Conservation (phyloP, 2,888 invertebrate genomes). For the Adelognathus sp. region DNA sequence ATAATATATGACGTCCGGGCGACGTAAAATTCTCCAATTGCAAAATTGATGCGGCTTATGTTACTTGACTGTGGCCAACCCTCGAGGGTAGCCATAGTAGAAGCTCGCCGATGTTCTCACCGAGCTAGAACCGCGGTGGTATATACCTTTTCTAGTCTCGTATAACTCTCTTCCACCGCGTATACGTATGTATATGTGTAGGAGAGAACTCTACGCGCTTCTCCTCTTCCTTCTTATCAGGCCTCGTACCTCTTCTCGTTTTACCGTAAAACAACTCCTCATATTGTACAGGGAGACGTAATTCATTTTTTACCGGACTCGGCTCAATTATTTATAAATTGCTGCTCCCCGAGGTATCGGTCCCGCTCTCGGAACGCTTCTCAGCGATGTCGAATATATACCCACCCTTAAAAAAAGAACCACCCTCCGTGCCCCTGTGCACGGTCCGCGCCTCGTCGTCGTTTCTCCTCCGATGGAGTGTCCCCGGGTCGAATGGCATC, state of each 20-base stretch:
- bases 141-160: constrained; percentile 32
- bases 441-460: constrained; percentile 14
- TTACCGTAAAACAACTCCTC: constrained; percentile 80
- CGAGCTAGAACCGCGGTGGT: not conserved
- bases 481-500: constrained; percentile 52
- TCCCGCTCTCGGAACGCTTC: constrained; percentile 51
- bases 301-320: constrained; percentile 81
- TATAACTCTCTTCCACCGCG: constrained; percentile 21
- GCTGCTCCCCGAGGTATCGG: constrained; percentile 76
- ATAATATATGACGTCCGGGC: constrained; percentile 78
- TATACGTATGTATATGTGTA: constrained; percentile 7
- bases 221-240: constrained; percentile 61
- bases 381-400: not conserved
- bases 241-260: constrained; percentile 78
- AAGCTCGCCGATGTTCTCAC: constrained; percentile 35
- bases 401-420: not conserved
- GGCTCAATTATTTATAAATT: constrained; percentile 81
- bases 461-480: constrained; percentile 36
- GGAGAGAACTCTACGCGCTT: not conserved
- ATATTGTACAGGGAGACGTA: constrained; percentile 81
- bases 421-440: not conserved
- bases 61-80: constrained; percentile 61
- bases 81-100: constrained; percentile 41
- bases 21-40: constrained; percentile 81
- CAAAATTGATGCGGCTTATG: constrained; percentile 81